phyloP scores from a whole-genome alignment of 2,113 vertebrate genomes.

The Scortum barcoo region DNA sequence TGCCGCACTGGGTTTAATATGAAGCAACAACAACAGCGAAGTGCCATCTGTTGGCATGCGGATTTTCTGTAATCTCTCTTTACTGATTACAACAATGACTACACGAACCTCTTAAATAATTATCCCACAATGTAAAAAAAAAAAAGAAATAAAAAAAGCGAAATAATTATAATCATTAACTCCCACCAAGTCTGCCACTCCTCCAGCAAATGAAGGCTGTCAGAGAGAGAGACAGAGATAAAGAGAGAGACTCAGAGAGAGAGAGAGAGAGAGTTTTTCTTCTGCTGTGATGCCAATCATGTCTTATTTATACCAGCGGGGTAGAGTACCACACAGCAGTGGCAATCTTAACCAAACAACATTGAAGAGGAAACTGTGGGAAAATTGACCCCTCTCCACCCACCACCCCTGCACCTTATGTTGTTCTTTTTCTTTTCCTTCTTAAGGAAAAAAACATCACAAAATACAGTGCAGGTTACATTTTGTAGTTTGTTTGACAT shows the following conservation, averaged over 20 bases:
- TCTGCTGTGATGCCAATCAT: conserved; percentile 79
- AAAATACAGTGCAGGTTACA: neutral
- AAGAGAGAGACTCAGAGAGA: conserved; percentile 47
- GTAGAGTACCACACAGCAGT: conserved; percentile 64
- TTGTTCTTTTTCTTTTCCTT: conserved; percentile 10
- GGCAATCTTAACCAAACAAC: conserved; percentile 69
- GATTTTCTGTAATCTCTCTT: conserved; percentile 89
- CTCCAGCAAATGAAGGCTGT: conserved; percentile 85
- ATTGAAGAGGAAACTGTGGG: conserved; percentile 47
- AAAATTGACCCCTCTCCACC: conserved; percentile 63
- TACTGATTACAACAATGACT: conserved; percentile 88
- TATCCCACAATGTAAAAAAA: conserved; percentile 85
- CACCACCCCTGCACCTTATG: conserved; percentile 36
- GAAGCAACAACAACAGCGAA: conserved; percentile 82
- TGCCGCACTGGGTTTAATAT: conserved; percentile 74
- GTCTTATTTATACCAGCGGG: conserved; percentile 80
- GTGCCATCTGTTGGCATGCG: conserved; percentile 86
- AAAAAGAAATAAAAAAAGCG: conserved; percentile 74
- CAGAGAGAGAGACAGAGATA: conserved; percentile 70
- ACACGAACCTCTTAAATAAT: conserved; percentile 89
- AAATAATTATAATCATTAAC: conserved; percentile 90
- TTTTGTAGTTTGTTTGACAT: neutral
- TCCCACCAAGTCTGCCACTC: conserved; percentile 86
- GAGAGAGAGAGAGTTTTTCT: conserved; percentile 43
- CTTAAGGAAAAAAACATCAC: neutral